Percentiles rank a stretch among this genome's conserved stretches.
These are phyloP conservation scores for Pseudachorutes palmiensis DNA, from an alignment of 1,140 invertebrate species.

Conservation along the genomic window DNA sequence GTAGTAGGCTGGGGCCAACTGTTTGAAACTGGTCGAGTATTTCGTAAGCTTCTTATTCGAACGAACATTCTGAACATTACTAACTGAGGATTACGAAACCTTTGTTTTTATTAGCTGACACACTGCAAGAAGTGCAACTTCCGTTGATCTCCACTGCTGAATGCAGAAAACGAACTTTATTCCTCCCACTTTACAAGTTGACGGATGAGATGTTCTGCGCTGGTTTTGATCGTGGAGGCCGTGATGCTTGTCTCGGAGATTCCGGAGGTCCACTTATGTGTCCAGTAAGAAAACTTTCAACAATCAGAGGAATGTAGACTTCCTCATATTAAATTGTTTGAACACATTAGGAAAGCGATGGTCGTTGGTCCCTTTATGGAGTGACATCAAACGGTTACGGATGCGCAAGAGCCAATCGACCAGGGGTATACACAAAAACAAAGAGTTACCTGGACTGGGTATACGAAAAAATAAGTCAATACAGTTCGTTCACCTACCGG, in stretches of 20 bases:
- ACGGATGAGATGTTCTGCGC: constrained; percentile 86
- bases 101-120: constrained; percentile 68
- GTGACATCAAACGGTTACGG: constrained; percentile 81
- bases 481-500: constrained; percentile 22
- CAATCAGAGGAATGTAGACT: not conserved
- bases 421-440: constrained; percentile 82
- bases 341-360: constrained; percentile 46
- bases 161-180: constrained; percentile 66
- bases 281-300: constrained; percentile 19
- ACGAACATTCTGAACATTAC: not conserved
- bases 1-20: constrained; percentile 75
- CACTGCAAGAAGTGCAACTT: constrained; percentile 73
- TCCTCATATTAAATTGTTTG: constrained; percentile 3
- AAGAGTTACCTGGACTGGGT: constrained; percentile 70
- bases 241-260: constrained; percentile 79
- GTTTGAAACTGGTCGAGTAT: constrained; percentile 66
- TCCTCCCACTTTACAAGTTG: constrained; percentile 66
- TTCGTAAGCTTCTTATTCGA: constrained; percentile 56
- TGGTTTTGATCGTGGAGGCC: constrained; percentile 59
- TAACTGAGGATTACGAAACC: constrained; percentile 14
- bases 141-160: constrained; percentile 72
- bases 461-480: constrained; percentile 45
- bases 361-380: constrained; percentile 56
- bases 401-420: constrained; percentile 69
- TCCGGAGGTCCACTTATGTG: constrained; percentile 45